Conservation (phyloP, 2,888 invertebrate genomes). For the Temnothorax unifasciatus region DNA sequence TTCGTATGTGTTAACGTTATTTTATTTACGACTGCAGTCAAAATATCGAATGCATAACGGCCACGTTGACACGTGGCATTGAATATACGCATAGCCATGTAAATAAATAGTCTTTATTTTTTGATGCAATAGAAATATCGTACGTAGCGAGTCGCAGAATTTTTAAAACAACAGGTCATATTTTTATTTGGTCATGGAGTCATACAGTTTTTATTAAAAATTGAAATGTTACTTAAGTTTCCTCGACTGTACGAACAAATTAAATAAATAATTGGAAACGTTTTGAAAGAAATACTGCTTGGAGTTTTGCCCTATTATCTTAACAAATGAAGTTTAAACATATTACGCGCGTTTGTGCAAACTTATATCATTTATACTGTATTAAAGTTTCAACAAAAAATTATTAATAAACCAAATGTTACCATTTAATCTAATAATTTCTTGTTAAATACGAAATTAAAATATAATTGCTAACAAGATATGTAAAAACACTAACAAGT, state of each 20-base stretch:
- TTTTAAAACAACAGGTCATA: constrained; percentile 53
- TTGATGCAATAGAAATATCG: constrained; percentile 34
- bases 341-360: background rate
- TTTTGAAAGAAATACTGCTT: constrained; percentile 7
- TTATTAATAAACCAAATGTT: background rate
- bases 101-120: constrained; percentile 56
- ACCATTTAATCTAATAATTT: background rate
- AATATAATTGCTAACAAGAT: background rate
- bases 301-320: background rate
- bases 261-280: constrained; percentile 16
- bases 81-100: constrained; percentile 32
- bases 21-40: constrained; percentile 46
- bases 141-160: constrained; percentile 18
- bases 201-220: constrained; percentile 45
- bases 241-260: background rate
- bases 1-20: constrained; percentile 17
- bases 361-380: background rate
- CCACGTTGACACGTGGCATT: constrained; percentile 37
- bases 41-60: constrained; percentile 44
- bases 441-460: background rate
- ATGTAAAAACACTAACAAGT: background rate
- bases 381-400: background rate
- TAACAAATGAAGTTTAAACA: background rate
- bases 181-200: constrained; percentile 47
- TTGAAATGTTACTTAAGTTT: constrained; percentile 3